These are phyloP conservation scores for Liparis tanakae DNA, from an alignment of 2,797 vertebrate genomes.

Conservation along the genomic window DNA sequence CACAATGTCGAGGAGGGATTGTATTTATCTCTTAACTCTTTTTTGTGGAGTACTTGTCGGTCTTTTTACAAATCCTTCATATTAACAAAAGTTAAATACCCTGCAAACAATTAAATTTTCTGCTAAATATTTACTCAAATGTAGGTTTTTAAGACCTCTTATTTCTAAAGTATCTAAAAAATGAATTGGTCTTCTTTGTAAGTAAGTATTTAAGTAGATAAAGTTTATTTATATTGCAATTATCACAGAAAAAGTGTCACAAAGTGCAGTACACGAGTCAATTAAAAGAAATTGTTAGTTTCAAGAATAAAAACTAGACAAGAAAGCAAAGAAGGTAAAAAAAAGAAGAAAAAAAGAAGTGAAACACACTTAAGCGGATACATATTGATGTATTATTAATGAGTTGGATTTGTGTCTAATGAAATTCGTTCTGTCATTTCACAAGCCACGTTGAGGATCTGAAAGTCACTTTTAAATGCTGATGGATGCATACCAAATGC, in stretches of 20 bases:
- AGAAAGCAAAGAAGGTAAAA: neutral
- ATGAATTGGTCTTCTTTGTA: neutral
- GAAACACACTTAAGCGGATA: neutral
- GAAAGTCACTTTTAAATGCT: conserved; percentile 45
- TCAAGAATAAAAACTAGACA: neutral
- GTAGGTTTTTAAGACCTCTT: neutral
- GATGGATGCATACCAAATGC: conserved; percentile 52
- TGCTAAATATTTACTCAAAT: neutral
- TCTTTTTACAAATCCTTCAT: neutral
- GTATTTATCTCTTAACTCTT: neutral
- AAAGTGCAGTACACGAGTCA: too few species aligned
- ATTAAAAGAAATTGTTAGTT: too few species aligned
- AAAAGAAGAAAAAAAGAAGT: too few species aligned
- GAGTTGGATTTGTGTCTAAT: conserved; percentile 26
- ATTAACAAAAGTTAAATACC: too few species aligned
- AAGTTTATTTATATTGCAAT: too few species aligned
- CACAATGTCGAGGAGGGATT: neutral
- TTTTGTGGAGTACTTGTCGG: neutral
- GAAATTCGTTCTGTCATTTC: conserved; percentile 28
- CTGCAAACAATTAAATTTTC: neutral
- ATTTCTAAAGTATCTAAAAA: neutral
- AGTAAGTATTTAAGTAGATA: too few species aligned
- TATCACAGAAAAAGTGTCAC: too few species aligned
- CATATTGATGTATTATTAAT: conserved; percentile 26
- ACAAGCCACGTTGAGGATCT: conserved; percentile 7